Conservation (phyloP, 2,113 vertebrate species). For the Colistium nudipinnis region DNA sequence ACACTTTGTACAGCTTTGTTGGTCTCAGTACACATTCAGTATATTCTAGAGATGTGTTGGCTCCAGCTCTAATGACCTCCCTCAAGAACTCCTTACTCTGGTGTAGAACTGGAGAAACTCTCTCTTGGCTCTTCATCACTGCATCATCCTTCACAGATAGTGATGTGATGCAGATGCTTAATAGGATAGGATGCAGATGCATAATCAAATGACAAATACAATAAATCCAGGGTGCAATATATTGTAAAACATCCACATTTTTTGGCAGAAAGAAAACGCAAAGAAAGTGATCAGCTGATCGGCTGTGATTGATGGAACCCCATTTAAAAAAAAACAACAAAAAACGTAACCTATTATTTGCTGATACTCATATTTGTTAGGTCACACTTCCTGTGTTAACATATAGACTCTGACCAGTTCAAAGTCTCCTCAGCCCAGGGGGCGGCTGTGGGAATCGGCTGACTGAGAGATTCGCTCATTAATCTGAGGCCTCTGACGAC, state of each 20-base stretch:
- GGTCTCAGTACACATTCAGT: too few species aligned
- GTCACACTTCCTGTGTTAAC: constrained; percentile 7
- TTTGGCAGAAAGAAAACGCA: background rate
- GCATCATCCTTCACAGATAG: background rate
- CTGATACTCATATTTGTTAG: background rate
- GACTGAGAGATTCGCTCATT: constrained; percentile 61
- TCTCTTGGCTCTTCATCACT: background rate
- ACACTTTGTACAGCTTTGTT: too few species aligned
- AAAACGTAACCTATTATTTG: constrained; percentile 1
- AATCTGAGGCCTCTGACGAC: constrained; percentile 70
- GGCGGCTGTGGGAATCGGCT: constrained; percentile 28
- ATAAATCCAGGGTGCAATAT: background rate
- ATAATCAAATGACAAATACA: background rate
- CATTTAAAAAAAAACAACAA: background rate
- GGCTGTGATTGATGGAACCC: background rate
- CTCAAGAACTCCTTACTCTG: too few species aligned
- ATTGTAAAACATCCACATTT: background rate
- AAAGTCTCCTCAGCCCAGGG: constrained; percentile 23
- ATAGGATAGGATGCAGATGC: constrained; percentile 1
- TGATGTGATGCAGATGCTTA: background rate
- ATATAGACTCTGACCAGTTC: constrained; percentile 8
- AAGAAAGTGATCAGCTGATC: background rate
- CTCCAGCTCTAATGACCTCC: background rate
- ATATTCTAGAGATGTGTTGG: background rate
- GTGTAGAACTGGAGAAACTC: too few species aligned